These are phyloP conservation scores for Pediacus dermestoides DNA, from an alignment of 2,888 invertebrate species.

Conservation along the genomic window DNA sequence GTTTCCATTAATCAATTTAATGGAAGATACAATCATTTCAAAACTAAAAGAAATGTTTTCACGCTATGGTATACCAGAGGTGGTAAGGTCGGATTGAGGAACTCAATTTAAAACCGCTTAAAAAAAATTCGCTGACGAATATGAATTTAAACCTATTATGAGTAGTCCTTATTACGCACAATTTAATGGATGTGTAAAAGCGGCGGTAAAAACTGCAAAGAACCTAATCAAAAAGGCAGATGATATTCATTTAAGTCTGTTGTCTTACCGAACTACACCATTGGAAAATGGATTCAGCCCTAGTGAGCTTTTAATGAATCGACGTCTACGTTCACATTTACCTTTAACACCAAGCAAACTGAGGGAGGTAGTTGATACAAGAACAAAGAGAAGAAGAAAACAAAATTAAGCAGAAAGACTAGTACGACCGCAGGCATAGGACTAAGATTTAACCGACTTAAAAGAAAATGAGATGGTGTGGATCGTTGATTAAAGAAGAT, in stretches of 20 bases:
- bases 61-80: neutral
- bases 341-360: conserved; percentile 1
- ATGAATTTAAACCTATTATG: conserved; percentile 9
- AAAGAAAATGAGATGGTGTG: neutral
- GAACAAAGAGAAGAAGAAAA: neutral
- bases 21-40: neutral
- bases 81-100: conserved; percentile 13
- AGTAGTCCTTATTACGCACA: conserved; percentile 12
- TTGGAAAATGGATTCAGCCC: conserved; percentile 8
- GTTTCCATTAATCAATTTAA: too few relatives aligned
- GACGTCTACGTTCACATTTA: neutral
- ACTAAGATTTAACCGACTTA: neutral
- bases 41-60: conserved; percentile 1
- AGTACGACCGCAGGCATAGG: neutral
- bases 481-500: neutral
- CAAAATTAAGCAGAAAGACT: neutral
- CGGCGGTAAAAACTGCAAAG: conserved; percentile 13
- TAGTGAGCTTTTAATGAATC: neutral
- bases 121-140: conserved; percentile 10
- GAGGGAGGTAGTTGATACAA: neutral
- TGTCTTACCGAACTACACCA: conserved; percentile 10
- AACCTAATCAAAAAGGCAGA: conserved; percentile 1
- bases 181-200: conserved; percentile 10
- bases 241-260: conserved; percentile 4
- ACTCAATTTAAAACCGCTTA: conserved; percentile 4